Base-by-base conservation (phyloP, 2,888 invertebrate genomes). In the Alentia gelatinosa region DNA sequence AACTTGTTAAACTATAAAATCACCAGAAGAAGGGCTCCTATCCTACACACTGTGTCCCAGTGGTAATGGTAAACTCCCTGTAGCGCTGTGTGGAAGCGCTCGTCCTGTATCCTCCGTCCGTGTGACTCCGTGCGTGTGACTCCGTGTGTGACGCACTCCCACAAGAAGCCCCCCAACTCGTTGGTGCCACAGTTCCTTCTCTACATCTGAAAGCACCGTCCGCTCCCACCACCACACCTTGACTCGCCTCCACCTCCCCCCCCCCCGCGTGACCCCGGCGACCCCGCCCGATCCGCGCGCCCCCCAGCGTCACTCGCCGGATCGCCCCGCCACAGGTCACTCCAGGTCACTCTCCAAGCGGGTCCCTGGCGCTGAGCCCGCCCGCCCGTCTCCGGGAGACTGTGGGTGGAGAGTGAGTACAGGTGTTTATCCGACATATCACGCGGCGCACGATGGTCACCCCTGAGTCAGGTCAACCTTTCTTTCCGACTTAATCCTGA, bases 381-480 rank as follows among this genome's bases (percentile, higher is more conserved):
- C n/a, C n/a, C n/a, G n/a, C n/a, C n/a, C n/a, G n/a, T n/a, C n/a
- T n/a, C n/a, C n/a, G n/a, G n/a, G n/a, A n/a, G 19, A 56, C 56
- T 56, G 23, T 9, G 56, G 23, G 23, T 12, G 56, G 56, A 56
- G 56, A 56, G 12, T 56, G 56, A 56, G 19, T 56, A n/a, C 56
- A 56, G 56, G 56, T 56, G 56, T 56, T 56, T 56, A 56, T 56
- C 56, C 19, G 56, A n/a, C n/a, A 19, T n/a, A n/a, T 56, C 56
- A 56, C 56, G 56, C n/a, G 56, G 56, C 56, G 56, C 19, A 56
- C n/a, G 56, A 19, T 56, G 56, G 56, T 56, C 56, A 56, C 56
- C 56, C n/a, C n/a, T 56, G 56, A n/a, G 56, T 56, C 56, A 56
- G 56, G 56, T 56, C 56, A 56, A 56, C 56, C 56, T 56, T 56